Evolutionary conservation across 2,797 vertebrate species (phyloP).

Genomic region (Gambelia wislizenii): DNA sequence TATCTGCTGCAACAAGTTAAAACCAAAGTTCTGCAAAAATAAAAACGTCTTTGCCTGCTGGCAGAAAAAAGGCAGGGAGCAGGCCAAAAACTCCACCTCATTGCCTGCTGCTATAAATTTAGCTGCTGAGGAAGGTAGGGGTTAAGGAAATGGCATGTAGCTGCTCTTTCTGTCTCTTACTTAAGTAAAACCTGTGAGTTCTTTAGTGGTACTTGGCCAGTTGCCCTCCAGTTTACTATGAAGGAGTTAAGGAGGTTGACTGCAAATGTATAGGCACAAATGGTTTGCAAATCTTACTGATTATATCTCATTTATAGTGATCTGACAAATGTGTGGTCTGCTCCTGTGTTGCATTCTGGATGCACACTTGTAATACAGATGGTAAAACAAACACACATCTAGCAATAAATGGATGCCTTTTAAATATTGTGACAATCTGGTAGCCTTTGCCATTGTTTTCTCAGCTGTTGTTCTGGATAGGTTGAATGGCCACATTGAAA

Average conservation of each 20-base stretch:
- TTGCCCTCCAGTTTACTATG: not conserved
- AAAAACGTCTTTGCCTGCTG: too few relatives aligned
- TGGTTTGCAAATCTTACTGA: not conserved
- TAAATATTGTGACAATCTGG: constrained; percentile 22
- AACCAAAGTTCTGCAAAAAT: too few relatives aligned
- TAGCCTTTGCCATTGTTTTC: not conserved
- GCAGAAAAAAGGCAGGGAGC: too few relatives aligned
- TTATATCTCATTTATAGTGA: not conserved
- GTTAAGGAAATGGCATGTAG: not conserved
- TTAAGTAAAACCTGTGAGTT: not conserved
- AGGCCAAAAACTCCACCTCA: too few relatives aligned
- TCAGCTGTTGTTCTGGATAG: not conserved
- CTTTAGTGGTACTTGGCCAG: not conserved
- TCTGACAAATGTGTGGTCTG: not conserved
- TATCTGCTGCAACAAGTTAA: too few relatives aligned
- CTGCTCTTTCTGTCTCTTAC: not conserved
- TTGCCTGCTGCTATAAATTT: not conserved
- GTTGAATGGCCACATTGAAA: not conserved
- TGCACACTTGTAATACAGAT: not conserved
- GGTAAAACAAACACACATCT: not conserved
- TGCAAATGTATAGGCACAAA: not conserved
- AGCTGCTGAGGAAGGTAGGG: not conserved
- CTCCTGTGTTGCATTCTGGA: not conserved
- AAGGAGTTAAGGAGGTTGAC: not conserved
- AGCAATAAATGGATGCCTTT: not conserved